Base-by-base conservation (phyloP, 2,888 invertebrate species). In the Meganola albula region DNA sequence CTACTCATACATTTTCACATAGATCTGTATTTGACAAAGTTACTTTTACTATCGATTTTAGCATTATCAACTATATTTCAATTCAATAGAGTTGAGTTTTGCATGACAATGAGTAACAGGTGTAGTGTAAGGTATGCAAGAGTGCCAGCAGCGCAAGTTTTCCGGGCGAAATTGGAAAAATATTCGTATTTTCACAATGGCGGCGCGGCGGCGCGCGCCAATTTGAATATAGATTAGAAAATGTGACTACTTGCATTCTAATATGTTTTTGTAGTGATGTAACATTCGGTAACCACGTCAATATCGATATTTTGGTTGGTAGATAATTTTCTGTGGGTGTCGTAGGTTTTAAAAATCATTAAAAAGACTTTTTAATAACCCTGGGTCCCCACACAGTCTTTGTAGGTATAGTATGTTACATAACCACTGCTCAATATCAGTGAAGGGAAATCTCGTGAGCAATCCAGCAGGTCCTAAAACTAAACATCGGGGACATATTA, bases 191-290 rank as follows among this genome's bases (percentile, higher is more conserved):
- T 73, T 71, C 74, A 75, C 75, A 74, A 78, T 74, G 71, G 75
- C 68, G 69, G 58, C 69, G 62, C 67, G 65, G 48, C 59, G 59
- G 53, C 57, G 59, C 60, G 64, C 75, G 73, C 72, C 80, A 80
- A 83, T 83, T 83, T 83, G 82, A 83, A 83, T 83, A 79, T 82
- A 83, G 82, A 83, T 83, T 83, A 79, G 79, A 80, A 80, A 78
- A 78, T 80, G 78, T 75, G 76, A 75, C 74, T 78, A 70, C 73
- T 68, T 74, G 69, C 71, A 70, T 63, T 77, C 74, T 78, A 79
- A 78, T 79, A 78, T 76, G 74, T 70, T 74, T 70, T 65, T 47
- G 26, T 63, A 71, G 76, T 37, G 76, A 38, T 58, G 71, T 39
- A n/a, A n/a, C n/a, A n/a, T n/a, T n/a, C n/a, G n/a, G n/a, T n/a